Base-by-base conservation (phyloP, 2,888 invertebrate genomes). In the Athalia cordata region DNA sequence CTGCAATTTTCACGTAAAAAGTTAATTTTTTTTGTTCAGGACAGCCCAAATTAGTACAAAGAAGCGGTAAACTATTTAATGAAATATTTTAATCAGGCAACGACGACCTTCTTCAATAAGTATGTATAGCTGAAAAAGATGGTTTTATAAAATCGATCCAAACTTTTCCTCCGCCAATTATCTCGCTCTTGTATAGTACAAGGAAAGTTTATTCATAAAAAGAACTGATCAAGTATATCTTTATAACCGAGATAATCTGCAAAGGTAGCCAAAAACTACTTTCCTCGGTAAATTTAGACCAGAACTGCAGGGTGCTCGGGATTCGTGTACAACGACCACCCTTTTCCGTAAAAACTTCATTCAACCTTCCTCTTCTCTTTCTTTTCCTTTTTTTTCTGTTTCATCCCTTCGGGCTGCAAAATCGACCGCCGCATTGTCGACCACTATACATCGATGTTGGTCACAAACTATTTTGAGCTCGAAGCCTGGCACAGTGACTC, bases 201-300 rank as follows among this genome's bases (percentile, higher is more conserved):
- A 43, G 29, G 67, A 65, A 68, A 68, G 52, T 68, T 68, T 68
- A 55, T 68, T 55, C 50, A 68, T 68, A 68, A 68, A 68, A 68
- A 29, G 68, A 4, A 47, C 15, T 29, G 68, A 64, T 64, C 13
- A 2, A 43, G 45, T 68, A 55, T 29, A 68, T 68, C 50, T 68
- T 55, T 55, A 55, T 15, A 52, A n/a, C 50, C 68, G 50, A 55
- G 29, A n/a, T 68, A 55, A 68, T 55, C 68, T 68, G 55, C 29
- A 55, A 68, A 52, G 55, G 43, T 68, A 68, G 68, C 52, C 9
- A 55, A 68, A 68, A 55, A 29, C 29, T 55, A 55, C 6, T 11
- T 62, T 13, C 57, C 47, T 45, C 13, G 15, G 7, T 9, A 45
- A 5, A 13, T 59, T 11, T 43, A 59, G 11, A 59, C 57, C n/a